Evolutionary conservation across 2,797 vertebrate species (phyloP), one percentile per base, ranked within the genome.

Genomic region (Rhinogobio ventralis): DNA sequence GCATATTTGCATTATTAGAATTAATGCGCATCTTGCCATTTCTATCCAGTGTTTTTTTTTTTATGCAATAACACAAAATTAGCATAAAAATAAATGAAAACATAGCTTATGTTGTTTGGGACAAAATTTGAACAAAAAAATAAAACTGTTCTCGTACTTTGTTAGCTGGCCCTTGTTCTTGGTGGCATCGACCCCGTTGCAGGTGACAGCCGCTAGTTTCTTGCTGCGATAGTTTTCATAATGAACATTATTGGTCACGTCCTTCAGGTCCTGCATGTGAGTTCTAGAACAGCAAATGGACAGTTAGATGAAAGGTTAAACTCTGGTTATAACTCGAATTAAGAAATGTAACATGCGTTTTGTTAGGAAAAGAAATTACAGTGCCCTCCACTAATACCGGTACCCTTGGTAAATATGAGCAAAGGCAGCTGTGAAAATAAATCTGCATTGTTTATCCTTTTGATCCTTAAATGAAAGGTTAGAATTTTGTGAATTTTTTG

Each of bases 231-330:
- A 96, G 75, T 96, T 96, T 88, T 96, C 95, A 0, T 96, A 96
- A 72, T 95, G 95, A 82, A 96, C 93, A 1, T 95, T 96, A 86
- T 96, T 96, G 76, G 95, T 95, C 76, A 96, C 95, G 0, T 95
- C 95, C 88, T 96, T 96, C 30, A 96, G 90, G 73, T 95, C 95
- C 90, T 96, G 95, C 94, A 96, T 95, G 25, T 95, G 95, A 19
- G 95, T 95, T 79, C 95, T 96, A 4, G 39, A 73, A 73, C 25
- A 33, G 42, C 4, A 62, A 7, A 49, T 0, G 1, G 9, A 82
- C n/a, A n/a, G 66, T 45, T 57, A 28, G 5, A 36, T 42, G 55
- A 78, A 5, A 75, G 19, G 57, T 28, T 62, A 28, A 42, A 42
- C 20, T 4, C 11, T 66, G 11, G 46, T 64, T 20, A 11, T n/a